Percentiles rank a stretch among this genome's conserved stretches.
Evolutionary conservation across 2,797 vertebrate species (phyloP).

Genomic region (Smutsia temminckii): DNA sequence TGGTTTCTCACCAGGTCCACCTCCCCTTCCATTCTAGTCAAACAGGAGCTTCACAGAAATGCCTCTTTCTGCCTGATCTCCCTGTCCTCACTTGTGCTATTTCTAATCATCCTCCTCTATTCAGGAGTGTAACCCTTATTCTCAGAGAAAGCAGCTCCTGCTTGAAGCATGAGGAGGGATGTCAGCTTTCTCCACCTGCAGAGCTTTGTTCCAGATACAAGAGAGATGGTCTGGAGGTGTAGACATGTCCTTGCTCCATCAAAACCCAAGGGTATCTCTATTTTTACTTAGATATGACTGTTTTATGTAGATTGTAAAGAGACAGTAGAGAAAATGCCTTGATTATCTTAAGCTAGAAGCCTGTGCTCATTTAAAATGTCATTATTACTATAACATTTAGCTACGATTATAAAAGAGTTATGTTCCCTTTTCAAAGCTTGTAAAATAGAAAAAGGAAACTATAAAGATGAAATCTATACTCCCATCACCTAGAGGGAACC

Average conservation of each 20-base stretch:
- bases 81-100: background rate
- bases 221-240: background rate
- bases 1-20: background rate
- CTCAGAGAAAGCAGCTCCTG: background rate
- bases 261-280: background rate
- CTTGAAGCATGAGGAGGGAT: background rate
- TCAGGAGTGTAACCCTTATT: background rate
- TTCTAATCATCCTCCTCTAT: background rate
- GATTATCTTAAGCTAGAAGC: background rate
- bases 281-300: background rate
- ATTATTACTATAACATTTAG: background rate
- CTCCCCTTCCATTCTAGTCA: background rate
- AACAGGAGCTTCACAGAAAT: rapidly evolving
- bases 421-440: background rate
- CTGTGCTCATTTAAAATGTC: background rate
- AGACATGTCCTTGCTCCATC: background rate
- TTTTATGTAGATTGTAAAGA: background rate
- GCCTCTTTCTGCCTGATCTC: background rate
- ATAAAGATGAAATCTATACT: background rate
- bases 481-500: background rate
- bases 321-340: background rate
- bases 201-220: background rate
- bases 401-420: background rate
- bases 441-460: background rate
- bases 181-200: background rate